A percentile compares a stretch with the other conserved stretches of the same genome.
phyloP scores from a whole-genome alignment of 2,888 invertebrate genomes.

The Ochropleura plecta region DNA sequence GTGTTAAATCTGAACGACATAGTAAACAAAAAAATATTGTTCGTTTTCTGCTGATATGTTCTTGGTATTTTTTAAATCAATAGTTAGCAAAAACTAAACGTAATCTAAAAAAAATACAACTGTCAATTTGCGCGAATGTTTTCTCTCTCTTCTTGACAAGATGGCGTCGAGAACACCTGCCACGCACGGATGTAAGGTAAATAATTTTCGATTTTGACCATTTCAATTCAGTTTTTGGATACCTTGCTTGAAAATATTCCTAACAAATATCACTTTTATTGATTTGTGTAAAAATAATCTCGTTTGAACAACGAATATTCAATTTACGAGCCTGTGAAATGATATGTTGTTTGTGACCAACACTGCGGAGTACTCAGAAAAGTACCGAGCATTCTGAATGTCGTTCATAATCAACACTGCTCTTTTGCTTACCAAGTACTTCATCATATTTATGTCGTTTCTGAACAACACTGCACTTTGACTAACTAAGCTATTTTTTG shows the following conservation, averaged over 20 bases:
- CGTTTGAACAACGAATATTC: background rate
- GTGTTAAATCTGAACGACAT: slow-evolving; percentile 4
- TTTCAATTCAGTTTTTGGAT: slow-evolving; percentile 4
- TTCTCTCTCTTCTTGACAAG: slow-evolving; percentile 7
- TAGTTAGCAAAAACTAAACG: slow-evolving; percentile 1
- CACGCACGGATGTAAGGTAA: slow-evolving; percentile 17
- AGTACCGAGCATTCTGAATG: too few relatives aligned
- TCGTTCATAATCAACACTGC: too few relatives aligned
- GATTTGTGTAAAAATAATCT: slow-evolving; percentile 3
- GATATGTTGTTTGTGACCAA: too few relatives aligned
- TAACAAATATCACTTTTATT: slow-evolving; percentile 3
- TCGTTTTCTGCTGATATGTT: slow-evolving; percentile 6
- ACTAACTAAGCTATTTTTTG: too few relatives aligned
- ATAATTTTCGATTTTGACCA: slow-evolving; percentile 6
- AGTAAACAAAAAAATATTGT: slow-evolving; percentile 16
- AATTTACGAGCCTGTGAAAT: slow-evolving; percentile 8
- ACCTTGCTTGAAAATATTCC: slow-evolving; percentile 1
- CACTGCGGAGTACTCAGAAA: too few relatives aligned
- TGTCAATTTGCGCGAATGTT: slow-evolving; percentile 3
- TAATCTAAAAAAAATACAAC: background rate
- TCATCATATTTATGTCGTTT: too few relatives aligned
- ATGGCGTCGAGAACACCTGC: slow-evolving; percentile 14
- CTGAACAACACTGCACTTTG: too few relatives aligned
- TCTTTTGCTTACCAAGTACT: too few relatives aligned
- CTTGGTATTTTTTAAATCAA: background rate